Conservation (phyloP, 2,113 vertebrate genomes). For the Percina caprodes region DNA sequence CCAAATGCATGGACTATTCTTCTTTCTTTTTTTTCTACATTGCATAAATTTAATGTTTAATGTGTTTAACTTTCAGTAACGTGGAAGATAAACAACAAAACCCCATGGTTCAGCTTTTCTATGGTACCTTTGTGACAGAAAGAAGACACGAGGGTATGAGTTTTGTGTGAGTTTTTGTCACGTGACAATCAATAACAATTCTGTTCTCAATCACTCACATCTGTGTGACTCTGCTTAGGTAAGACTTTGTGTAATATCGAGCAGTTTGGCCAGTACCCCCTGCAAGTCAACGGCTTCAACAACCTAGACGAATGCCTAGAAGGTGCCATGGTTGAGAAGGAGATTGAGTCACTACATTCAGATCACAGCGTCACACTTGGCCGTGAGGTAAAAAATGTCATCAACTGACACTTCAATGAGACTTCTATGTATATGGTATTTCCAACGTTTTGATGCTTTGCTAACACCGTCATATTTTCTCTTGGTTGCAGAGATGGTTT, state of each 20-base stretch:
- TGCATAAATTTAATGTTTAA: background rate
- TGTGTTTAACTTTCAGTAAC: slow-evolving; percentile 73
- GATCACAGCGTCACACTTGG: slow-evolving; percentile 84
- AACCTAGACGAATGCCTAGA: slow-evolving; percentile 95
- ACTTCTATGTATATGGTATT: background rate
- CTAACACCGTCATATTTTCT: background rate
- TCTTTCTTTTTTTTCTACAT: background rate
- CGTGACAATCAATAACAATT: background rate
- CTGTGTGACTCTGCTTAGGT: slow-evolving; percentile 77
- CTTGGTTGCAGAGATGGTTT: slow-evolving; percentile 91
- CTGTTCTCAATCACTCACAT: background rate
- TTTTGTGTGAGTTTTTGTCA: background rate
- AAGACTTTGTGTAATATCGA: slow-evolving; percentile 92
- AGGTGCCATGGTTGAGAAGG: slow-evolving; percentile 95
- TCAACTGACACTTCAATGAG: background rate
- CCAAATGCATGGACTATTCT: too few species aligned
- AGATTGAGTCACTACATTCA: slow-evolving; percentile 88
- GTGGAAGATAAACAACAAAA: slow-evolving; percentile 90
- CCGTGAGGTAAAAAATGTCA: slow-evolving; percentile 86
- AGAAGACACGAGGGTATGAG: slow-evolving; percentile 90
- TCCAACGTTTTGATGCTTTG: background rate
- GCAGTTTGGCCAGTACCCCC: slow-evolving; percentile 97
- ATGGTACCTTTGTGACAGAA: slow-evolving; percentile 94
- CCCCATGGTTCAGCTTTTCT: slow-evolving; percentile 98
- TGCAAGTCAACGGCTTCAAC: slow-evolving; percentile 96